Conservation (phyloP, 2,888 invertebrate species). For the Tipula confusa region DNA sequence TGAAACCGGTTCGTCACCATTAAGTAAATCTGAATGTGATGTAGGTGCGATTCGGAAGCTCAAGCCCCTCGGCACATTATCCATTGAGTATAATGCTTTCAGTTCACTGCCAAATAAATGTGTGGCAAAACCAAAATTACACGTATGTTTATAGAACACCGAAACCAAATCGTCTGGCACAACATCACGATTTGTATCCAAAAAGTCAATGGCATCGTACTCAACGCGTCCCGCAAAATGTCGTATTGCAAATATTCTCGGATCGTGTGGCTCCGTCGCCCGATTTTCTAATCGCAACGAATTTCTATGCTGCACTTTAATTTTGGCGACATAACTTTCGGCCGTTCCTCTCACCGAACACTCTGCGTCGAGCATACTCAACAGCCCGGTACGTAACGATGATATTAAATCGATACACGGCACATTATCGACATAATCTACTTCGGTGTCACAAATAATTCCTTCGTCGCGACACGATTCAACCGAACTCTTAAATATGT, state of each 20-base stretch:
- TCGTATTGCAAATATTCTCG: conserved; percentile 81
- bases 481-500: conserved; percentile 90
- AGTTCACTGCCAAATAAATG: conserved; percentile 92
- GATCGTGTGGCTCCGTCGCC: conserved; percentile 72
- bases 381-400: conserved; percentile 81
- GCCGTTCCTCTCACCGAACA: conserved; percentile 78
- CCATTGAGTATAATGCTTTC: conserved; percentile 71
- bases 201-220: conserved; percentile 85
- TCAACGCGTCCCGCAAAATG: conserved; percentile 84
- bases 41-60: conserved; percentile 88
- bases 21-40: conserved; percentile 74
- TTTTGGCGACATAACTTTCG: conserved; percentile 75
- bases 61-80: conserved; percentile 70
- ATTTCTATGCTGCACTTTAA: conserved; percentile 71
- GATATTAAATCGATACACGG: conserved; percentile 94
- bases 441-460: conserved; percentile 81
- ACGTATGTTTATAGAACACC: conserved; percentile 86
- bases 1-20: conserved; percentile 79
- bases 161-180: conserved; percentile 89
- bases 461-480: conserved; percentile 93
- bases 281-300: conserved; percentile 68
- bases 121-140: conserved; percentile 95
- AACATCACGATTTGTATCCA: conserved; percentile 87
- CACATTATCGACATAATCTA: conserved; percentile 89
- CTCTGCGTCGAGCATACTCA: conserved; percentile 89